phyloP scores from a whole-genome alignment of 35 echinoderm and acorn worm genomes.

The Patiria miniata region DNA sequence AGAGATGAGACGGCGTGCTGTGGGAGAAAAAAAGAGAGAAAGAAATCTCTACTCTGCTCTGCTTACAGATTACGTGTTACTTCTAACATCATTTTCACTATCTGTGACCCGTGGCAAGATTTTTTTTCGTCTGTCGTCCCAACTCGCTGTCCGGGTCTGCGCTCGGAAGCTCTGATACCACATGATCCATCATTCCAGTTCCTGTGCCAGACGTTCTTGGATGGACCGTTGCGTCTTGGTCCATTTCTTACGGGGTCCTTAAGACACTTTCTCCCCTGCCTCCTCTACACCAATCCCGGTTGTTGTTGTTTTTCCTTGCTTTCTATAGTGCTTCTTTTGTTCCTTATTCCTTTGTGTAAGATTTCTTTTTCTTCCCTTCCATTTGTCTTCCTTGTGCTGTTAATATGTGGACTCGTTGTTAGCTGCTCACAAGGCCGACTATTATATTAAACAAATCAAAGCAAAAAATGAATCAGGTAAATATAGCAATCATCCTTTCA shows the following conservation, averaged over 20 bases:
- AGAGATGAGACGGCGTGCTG: not conserved
- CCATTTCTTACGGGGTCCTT: constrained; percentile 13
- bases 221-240: not conserved
- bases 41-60: not conserved
- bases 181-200: constrained; percentile 4
- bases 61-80: constrained; percentile 12
- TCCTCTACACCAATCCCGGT: not conserved
- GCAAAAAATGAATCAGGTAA: too few relatives aligned
- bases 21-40: not conserved
- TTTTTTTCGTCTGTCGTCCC: not conserved
- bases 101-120: constrained; percentile 1
- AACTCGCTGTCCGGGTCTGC: not conserved
- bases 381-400: too few relatives aligned
- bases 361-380: too few relatives aligned
- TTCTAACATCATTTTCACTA: not conserved
- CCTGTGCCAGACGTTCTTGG: not conserved
- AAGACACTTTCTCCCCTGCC: not conserved
- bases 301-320: too few relatives aligned
- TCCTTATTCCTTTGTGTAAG: too few relatives aligned
- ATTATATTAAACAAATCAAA: too few relatives aligned
- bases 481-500: too few relatives aligned
- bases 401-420: too few relatives aligned
- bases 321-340: too few relatives aligned
- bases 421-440: too few relatives aligned
- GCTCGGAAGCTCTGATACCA: not conserved